Evolutionary conservation across 2,113 vertebrate genomes (phyloP), one percentile per base, ranked within the genome.

Genomic region (Tor tambroides): DNA sequence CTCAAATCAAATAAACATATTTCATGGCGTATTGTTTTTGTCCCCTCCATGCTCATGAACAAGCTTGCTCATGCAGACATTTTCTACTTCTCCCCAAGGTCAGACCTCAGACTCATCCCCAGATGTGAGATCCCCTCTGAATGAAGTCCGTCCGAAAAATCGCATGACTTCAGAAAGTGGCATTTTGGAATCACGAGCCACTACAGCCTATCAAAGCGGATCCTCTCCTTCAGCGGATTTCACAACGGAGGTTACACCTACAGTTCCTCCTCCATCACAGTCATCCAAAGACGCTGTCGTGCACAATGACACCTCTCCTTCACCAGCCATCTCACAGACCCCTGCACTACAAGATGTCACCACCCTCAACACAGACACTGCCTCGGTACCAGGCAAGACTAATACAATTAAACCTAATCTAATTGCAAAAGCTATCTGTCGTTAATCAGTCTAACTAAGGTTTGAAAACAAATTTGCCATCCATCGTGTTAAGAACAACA

Each of bases 11-110:
- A 83, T 67, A 67, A 82, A 21, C 80, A 46, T 46, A 19, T 51
- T 23, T 51, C 17, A n/a, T 26, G 46, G 23, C 23, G n/a, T n/a
- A 61, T 61, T 10, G 0, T 2, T 14, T 11, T 32, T 69, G 12
- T 14, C 0, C 8, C 26, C 21, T 69, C 2, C 17, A 61, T 7
- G 10, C 11, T n/a, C 26, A 17, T 7, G 12, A 51, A 21, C 46
- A 32, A 21, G 23, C 46, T 77, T n/a, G 75, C 59, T 49, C 54
- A 82, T 26, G 14, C 14, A 63, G 21, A 46, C 10, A 15, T 69
- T 54, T 49, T 67, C 72, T 61, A 26, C 28, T 80, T 67, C 46
- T 51, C 6, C 32, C 79, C 30, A 28, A 90, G 89, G 86, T 38
- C 83, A 84, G 17, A 30, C 49, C 5, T 49, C 80, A 10, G 32